Evolutionary conservation across 2,797 vertebrate species (phyloP).

Genomic region (Leptoclinus maculatus): DNA sequence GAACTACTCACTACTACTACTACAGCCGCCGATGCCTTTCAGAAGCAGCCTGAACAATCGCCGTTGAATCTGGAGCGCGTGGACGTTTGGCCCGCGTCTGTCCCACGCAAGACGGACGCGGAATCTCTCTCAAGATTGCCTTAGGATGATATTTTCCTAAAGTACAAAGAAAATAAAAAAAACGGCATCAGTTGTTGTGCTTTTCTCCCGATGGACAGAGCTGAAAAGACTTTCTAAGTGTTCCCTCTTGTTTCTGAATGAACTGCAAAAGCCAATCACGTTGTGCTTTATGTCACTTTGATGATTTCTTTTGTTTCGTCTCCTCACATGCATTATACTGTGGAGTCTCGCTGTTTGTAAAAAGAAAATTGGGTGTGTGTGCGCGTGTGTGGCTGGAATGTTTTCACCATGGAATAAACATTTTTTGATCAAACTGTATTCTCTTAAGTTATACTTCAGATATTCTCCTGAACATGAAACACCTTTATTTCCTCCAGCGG

Average conservation of each 20-base stretch:
- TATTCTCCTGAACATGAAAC: background rate
- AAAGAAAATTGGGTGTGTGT: constrained; percentile 49
- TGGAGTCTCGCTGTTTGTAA: constrained; percentile 69
- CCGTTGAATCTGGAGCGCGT: constrained; percentile 26
- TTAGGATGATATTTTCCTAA: constrained; percentile 54
- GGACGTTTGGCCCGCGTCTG: constrained; percentile 19
- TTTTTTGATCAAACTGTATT: constrained; percentile 67
- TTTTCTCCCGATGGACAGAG: constrained; percentile 38
- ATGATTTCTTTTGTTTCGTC: constrained; percentile 41
- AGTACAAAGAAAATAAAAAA: constrained; percentile 23
- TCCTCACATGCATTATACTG: constrained; percentile 68
- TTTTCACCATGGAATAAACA: constrained; percentile 78
- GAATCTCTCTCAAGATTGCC: constrained; percentile 50
- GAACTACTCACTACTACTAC: constrained; percentile 70
- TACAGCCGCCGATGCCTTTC: constrained; percentile 79
- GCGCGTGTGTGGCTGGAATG: constrained; percentile 54
- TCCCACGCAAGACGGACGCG: constrained; percentile 24
- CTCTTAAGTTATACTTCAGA: background rate
- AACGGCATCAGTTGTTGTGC: constrained; percentile 30
- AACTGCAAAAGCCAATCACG: constrained; percentile 76
- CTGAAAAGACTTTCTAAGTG: constrained; percentile 33
- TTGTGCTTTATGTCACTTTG: constrained; percentile 69
- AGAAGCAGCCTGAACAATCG: constrained; percentile 70
- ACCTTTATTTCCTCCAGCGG: accelerated
- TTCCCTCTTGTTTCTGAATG: constrained; percentile 59